A percentile compares a stretch with the other conserved stretches of the same genome.
Evolutionary conservation across 2,797 vertebrate genomes (phyloP).

Genomic region (Characodon lateralis): DNA sequence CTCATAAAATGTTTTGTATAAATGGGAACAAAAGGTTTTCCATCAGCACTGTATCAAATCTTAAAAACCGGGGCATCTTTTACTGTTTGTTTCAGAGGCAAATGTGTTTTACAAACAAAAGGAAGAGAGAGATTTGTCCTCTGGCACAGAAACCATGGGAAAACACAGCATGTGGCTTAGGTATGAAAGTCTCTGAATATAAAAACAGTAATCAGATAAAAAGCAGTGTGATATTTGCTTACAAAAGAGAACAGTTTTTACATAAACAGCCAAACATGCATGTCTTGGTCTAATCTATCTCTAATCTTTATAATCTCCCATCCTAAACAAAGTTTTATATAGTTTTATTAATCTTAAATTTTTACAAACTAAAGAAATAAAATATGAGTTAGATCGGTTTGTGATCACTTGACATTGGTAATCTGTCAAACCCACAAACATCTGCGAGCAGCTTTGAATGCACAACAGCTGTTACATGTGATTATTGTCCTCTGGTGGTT

Average conservation of each 20-base stretch:
- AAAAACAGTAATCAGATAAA: conserved; percentile 68
- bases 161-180: conserved; percentile 58
- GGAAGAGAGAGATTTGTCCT: conserved; percentile 33
- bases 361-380: conserved; percentile 2
- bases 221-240: conserved; percentile 51
- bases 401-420: conserved; percentile 18
- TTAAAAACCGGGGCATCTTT: neutral
- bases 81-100: conserved; percentile 9
- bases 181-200: conserved; percentile 57
- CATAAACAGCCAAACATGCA: conserved; percentile 57
- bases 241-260: conserved; percentile 40
- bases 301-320: conserved; percentile 27
- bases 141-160: conserved; percentile 68
- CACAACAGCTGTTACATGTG: conserved; percentile 26
- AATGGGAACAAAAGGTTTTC: conserved; percentile 29
- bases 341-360: conserved; percentile 6
- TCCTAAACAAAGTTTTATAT: conserved; percentile 1
- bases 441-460: conserved; percentile 34
- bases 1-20: conserved; percentile 43
- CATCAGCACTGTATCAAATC: conserved; percentile 19
- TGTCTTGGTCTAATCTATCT: conserved; percentile 34
- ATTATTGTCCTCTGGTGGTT: conserved; percentile 46
- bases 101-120: conserved; percentile 25
- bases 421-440: conserved; percentile 43
- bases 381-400: conserved; percentile 14